Percentiles rank a stretch among this genome's conserved stretches.
Evolutionary conservation across 2,888 invertebrate genomes (phyloP).

Genomic region (Melieria picta): DNA sequence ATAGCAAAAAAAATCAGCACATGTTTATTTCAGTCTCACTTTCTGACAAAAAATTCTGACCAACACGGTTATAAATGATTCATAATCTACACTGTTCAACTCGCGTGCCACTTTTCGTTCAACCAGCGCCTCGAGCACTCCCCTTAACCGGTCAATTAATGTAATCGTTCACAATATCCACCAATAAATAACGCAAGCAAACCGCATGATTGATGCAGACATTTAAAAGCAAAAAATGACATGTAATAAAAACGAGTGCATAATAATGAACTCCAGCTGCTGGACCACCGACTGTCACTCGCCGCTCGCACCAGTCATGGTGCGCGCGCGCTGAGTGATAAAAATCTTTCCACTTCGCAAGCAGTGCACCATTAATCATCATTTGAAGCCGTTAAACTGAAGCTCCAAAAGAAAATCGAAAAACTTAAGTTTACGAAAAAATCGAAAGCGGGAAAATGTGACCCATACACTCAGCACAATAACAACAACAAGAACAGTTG

Average conservation of each 20-base stretch:
- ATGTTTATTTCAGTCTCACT: no score
- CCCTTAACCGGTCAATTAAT: not conserved
- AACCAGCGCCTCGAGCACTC: constrained; percentile 13
- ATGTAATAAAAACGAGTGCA: constrained; percentile 14
- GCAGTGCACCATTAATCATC: constrained; percentile 55
- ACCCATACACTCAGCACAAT: not conserved
- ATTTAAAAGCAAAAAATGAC: constrained; percentile 5
- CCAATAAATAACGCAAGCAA: constrained; percentile 8
- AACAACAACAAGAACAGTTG: constrained; percentile 23
- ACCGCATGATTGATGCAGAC: constrained; percentile 23
- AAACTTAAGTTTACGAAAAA: constrained; percentile 43
- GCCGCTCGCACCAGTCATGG: no score
- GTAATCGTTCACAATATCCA: constrained; percentile 19
- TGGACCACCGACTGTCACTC: no score
- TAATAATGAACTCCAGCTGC: constrained; percentile 24
- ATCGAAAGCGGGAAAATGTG: constrained; percentile 50
- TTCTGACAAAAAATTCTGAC: no score
- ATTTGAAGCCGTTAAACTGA: constrained; percentile 47
- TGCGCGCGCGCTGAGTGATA: constrained; percentile 18
- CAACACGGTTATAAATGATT: no score
- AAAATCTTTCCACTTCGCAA: constrained; percentile 21
- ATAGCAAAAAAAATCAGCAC: no score
- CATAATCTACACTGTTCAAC: no score
- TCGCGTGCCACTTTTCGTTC: not conserved
- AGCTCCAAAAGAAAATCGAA: constrained; percentile 48